Evolutionary conservation across 2,113 vertebrate genomes (phyloP).

Genomic region (Heliornis fulica): DNA sequence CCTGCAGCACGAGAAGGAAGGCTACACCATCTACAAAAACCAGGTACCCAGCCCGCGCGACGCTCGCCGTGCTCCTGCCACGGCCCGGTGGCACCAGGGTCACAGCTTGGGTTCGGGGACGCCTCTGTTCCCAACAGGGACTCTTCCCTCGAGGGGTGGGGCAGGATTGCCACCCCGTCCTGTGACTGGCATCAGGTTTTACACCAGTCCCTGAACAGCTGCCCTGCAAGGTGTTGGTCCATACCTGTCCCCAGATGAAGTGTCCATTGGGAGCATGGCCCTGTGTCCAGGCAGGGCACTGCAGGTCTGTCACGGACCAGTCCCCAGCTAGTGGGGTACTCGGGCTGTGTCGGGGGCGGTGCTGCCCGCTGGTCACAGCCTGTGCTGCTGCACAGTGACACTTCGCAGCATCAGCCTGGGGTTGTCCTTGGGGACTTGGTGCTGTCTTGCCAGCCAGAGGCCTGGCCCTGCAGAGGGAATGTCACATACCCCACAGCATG

Average conservation of each 20-base stretch:
- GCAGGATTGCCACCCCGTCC: not conserved
- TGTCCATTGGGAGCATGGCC: not conserved
- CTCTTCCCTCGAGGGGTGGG: too few relatives aligned
- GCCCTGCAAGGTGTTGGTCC: not conserved
- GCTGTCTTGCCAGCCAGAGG: too few relatives aligned
- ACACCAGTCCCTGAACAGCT: not conserved
- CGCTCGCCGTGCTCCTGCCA: rapidly evolving
- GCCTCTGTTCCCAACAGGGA: not conserved
- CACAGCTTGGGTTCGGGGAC: not conserved
- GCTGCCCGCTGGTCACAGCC: not conserved
- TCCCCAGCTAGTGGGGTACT: not conserved
- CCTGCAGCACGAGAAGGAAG: slow-evolving; percentile 97
- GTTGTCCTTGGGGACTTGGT: too few relatives aligned
- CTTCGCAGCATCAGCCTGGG: not conserved
- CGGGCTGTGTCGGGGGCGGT: not conserved
- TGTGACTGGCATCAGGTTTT: not conserved
- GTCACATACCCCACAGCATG: not conserved
- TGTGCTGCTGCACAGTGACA: not conserved
- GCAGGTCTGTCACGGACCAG: not conserved
- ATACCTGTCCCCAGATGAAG: rapidly evolving
- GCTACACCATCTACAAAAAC: slow-evolving; percentile 97
- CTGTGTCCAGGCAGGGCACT: rapidly evolving
- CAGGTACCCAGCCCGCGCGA: slow-evolving; percentile 70
- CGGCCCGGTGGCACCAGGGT: not conserved
- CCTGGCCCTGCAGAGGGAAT: not conserved